Conservation (phyloP, 2,797 vertebrate genomes). For the Pangasius sanitwongsei region DNA sequence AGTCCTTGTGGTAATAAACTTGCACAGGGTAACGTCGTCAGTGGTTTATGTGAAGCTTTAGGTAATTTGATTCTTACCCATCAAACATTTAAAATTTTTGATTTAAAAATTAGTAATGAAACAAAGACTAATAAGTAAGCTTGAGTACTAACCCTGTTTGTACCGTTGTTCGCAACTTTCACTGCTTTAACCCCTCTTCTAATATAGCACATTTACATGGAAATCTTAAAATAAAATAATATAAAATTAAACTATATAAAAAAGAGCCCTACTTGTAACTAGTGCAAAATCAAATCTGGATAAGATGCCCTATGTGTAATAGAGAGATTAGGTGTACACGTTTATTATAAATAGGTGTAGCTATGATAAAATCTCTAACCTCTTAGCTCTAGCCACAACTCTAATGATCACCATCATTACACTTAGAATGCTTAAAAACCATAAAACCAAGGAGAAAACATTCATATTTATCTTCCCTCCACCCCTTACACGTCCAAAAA, state of each 20-base stretch:
- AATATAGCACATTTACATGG: neutral
- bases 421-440: neutral
- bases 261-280: neutral
- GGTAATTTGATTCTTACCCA: conserved; percentile 7
- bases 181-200: neutral
- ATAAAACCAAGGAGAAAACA: neutral
- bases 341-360: neutral
- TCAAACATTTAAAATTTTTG: neutral
- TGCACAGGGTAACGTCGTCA: conserved; percentile 15
- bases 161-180: conserved; percentile 49
- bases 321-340: neutral
- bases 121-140: conserved; percentile 11
- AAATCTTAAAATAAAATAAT: neutral
- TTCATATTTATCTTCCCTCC: neutral
- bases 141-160: neutral
- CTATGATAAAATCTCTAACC: neutral
- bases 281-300: neutral
- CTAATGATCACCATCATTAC: neutral
- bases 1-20: conserved; percentile 33
- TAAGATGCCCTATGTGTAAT: neutral
- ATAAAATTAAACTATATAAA: neutral
- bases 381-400: neutral
- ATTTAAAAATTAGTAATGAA: neutral
- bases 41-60: conserved; percentile 13
- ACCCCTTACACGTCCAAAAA: conserved; percentile 12